These are phyloP conservation scores for Cercopithecus petaurista DNA, from an alignment of 2,797 vertebrate genomes.

Conservation along the genomic window DNA sequence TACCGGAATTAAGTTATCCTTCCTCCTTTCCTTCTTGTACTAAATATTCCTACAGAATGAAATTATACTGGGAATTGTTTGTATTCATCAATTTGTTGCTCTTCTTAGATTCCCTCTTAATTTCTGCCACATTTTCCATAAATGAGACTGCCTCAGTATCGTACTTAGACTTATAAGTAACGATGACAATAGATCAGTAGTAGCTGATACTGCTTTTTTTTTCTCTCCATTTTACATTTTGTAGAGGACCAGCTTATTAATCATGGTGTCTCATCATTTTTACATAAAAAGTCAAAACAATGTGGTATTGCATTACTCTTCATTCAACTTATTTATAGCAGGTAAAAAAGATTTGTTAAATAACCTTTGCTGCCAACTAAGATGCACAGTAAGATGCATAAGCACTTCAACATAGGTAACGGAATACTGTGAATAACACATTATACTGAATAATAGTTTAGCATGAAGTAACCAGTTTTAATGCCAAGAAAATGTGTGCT, in stretches of 20 bases:
- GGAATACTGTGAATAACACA: neutral
- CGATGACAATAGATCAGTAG: neutral
- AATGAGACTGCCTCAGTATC: neutral
- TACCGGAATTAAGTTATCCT: neutral
- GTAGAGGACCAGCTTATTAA: neutral
- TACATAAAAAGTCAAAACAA: neutral
- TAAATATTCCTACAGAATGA: neutral
- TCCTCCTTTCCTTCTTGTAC: neutral
- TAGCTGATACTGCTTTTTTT: neutral
- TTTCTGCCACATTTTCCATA: neutral
- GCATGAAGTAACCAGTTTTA: neutral
- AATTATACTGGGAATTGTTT: neutral
- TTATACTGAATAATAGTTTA: slow-evolving; percentile 11
- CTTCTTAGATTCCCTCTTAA: neutral
- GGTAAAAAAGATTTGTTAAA: neutral
- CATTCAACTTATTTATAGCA: neutral
- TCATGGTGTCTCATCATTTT: neutral
- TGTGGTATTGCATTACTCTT: neutral
- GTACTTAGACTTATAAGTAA: neutral
- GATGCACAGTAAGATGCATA: neutral
- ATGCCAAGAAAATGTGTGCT: neutral
- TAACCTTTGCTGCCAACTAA: neutral
- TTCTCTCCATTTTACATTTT: slow-evolving; percentile 18
- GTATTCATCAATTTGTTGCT: neutral
- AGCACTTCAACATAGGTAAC: neutral